These are phyloP conservation scores for Aegithalos caudatus DNA, from an alignment of 2,113 vertebrate species.

Conservation along the genomic window DNA sequence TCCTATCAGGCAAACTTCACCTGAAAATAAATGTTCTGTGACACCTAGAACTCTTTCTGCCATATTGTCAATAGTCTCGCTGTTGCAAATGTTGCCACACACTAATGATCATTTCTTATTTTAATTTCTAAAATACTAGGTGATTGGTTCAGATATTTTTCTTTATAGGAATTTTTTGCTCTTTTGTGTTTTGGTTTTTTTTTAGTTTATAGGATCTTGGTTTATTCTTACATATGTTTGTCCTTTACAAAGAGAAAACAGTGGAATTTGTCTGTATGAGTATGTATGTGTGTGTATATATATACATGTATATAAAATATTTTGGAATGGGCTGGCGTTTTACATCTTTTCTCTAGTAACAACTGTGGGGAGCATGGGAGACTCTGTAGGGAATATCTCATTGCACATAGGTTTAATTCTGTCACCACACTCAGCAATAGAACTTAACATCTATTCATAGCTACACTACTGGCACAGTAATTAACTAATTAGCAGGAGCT, in stretches of 20 bases:
- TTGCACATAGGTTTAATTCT: background rate
- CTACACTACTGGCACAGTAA: background rate
- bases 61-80: background rate
- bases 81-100: background rate
- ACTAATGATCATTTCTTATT: background rate
- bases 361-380: background rate
- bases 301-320: background rate
- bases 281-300: fast-evolving
- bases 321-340: background rate
- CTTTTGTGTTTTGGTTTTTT: fast-evolving
- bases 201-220: background rate
- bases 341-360: background rate
- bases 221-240: background rate
- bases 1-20: background rate
- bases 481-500: constrained; percentile 42
- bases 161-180: background rate
- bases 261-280: background rate
- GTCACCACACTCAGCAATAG: background rate
- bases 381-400: background rate
- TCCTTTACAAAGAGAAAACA: background rate
- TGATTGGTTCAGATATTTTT: background rate
- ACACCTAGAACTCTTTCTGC: background rate
- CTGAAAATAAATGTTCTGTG: background rate
- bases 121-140: background rate
- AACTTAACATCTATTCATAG: constrained; percentile 4